Conservation (phyloP, 2,888 invertebrate species). For the Polydrusus cervinus region DNA sequence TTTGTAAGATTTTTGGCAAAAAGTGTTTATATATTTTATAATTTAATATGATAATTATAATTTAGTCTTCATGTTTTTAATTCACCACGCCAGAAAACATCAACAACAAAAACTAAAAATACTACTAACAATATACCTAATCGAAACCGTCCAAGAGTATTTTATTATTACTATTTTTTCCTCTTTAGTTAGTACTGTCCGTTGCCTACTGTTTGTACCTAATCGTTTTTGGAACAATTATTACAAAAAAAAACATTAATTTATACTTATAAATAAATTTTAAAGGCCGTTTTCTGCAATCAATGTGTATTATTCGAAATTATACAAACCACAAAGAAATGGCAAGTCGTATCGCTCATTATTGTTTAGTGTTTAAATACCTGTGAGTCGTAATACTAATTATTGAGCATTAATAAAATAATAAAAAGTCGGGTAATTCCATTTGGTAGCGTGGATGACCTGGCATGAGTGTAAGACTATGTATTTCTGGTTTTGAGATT, state of each 20-base stretch:
- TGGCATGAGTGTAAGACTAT: too few species aligned
- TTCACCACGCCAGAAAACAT: not conserved
- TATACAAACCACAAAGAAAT: not conserved
- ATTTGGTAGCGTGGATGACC: too few species aligned
- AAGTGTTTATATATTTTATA: not conserved
- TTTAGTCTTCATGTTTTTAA: not conserved
- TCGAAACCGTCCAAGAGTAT: slow-evolving; percentile 5
- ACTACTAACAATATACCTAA: not conserved
- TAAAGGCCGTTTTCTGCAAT: not conserved
- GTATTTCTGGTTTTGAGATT: too few species aligned
- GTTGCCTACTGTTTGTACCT: too few species aligned
- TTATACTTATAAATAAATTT: not conserved
- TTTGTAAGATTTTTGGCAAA: slow-evolving; percentile 12
- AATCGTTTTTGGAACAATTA: not conserved
- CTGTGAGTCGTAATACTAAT: too few species aligned
- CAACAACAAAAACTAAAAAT: not conserved
- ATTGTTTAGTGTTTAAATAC: not conserved
- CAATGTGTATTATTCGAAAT: not conserved
- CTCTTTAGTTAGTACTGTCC: too few species aligned
- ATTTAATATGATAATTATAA: not conserved
- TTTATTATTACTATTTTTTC: not conserved
- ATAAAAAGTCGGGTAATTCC: too few species aligned
- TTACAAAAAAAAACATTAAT: not conserved
- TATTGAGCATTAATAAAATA: too few species aligned
- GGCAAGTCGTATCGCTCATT: not conserved